A percentile compares a stretch with the other conserved stretches of the same genome.
Evolutionary conservation across 2,113 vertebrate species (phyloP).

Genomic region (Anarhynchus alexandrinus): DNA sequence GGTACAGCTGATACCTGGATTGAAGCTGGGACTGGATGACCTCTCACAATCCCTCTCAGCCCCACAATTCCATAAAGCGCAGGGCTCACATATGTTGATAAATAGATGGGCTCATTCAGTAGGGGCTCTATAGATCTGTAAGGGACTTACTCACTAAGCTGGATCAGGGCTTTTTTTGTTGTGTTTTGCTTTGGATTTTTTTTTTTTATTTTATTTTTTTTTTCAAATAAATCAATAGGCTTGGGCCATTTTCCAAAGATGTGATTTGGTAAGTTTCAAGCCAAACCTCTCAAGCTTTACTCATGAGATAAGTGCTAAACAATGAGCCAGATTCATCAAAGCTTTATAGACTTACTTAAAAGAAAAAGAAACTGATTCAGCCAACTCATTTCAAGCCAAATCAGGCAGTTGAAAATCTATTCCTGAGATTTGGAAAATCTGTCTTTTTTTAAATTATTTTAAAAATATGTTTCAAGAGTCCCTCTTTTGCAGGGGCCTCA

Average conservation of each 20-base stretch:
- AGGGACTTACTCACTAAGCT: constrained; percentile 38
- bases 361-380: constrained; percentile 55
- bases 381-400: constrained; percentile 56
- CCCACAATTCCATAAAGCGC: background rate
- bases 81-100: background rate
- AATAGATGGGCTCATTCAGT: background rate
- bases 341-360: constrained; percentile 61
- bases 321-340: constrained; percentile 67
- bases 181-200: background rate
- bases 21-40: background rate
- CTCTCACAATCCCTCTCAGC: background rate
- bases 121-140: background rate
- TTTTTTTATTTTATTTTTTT: background rate
- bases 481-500: constrained; percentile 18
- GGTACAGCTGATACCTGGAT: background rate
- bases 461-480: constrained; percentile 9
- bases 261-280: constrained; percentile 64
- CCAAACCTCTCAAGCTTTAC: constrained; percentile 69
- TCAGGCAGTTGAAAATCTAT: constrained; percentile 56
- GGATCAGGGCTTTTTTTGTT: constrained; percentile 29
- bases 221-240: constrained; percentile 53
- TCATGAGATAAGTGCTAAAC: constrained; percentile 66
- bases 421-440: constrained; percentile 50
- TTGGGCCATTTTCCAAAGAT: constrained; percentile 62
- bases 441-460: background rate